A percentile compares a stretch with the other conserved stretches of the same genome.
These are phyloP conservation scores for Autographa gamma DNA, from an alignment of 2,888 invertebrate species.

Conservation along the genomic window DNA sequence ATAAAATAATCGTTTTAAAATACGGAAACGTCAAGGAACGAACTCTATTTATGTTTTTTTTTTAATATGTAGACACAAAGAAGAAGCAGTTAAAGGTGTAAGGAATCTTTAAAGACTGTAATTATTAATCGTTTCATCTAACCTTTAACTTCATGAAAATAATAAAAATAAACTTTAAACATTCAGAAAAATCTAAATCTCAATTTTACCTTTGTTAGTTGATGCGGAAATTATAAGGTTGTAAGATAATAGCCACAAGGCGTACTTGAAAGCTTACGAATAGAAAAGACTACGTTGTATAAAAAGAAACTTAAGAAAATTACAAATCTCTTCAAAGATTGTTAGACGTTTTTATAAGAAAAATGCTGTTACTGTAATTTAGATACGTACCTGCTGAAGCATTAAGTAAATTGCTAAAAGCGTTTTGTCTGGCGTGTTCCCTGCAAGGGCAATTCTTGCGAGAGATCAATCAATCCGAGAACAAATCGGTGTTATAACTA, in stretches of 20 bases:
- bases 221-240: conserved; percentile 6
- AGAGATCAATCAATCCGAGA: conserved; percentile 25
- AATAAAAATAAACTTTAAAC: conserved; percentile 8
- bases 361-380: not conserved
- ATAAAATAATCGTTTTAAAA: too few species aligned
- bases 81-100: too few species aligned
- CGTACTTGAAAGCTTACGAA: conserved; percentile 9
- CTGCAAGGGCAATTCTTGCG: not conserved
- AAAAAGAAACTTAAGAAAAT: conserved; percentile 12
- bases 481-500: conserved; percentile 18
- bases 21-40: too few species aligned
- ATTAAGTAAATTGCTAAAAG: conserved; percentile 6
- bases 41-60: not conserved
- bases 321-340: conserved; percentile 5
- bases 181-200: conserved; percentile 13
- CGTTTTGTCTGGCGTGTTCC: not conserved
- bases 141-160: conserved; percentile 18
- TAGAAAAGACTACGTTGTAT: conserved; percentile 8
- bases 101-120: not conserved
- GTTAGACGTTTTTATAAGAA: not conserved
- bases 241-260: conserved; percentile 25
- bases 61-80: not conserved
- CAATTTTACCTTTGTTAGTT: conserved; percentile 10
- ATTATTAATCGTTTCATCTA: conserved; percentile 19
- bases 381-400: not conserved